Evolutionary conservation across 1,140 invertebrate genomes (phyloP).

Genomic region (Rhagoletis zephyria): DNA sequence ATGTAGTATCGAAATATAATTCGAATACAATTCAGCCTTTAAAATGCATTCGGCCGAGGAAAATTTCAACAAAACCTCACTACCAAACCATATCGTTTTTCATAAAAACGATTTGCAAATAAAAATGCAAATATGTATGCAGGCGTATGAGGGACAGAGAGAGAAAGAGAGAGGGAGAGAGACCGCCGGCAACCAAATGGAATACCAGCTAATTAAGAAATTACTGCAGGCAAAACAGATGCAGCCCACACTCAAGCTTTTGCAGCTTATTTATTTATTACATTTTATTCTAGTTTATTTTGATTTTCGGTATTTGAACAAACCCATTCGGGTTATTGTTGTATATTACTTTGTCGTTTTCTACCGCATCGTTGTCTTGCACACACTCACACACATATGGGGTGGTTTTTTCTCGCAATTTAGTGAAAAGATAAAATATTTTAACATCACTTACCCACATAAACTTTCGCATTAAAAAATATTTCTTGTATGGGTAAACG

Average conservation of each 20-base stretch:
- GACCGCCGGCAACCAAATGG: background rate
- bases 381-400: background rate
- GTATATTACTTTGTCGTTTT: background rate
- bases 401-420: background rate
- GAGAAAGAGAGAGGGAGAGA: no score
- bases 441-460: background rate
- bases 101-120: background rate
- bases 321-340: background rate
- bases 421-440: no score
- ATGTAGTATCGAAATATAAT: no score
- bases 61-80: no score
- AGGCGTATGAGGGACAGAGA: no score
- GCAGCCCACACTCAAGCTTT: background rate
- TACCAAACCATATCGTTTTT: background rate
- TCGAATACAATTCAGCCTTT: no score
- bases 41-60: no score
- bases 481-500: background rate
- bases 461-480: conserved; percentile 30
- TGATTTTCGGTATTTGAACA: background rate
- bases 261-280: background rate
- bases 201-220: conserved; percentile 70
- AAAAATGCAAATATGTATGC: background rate
- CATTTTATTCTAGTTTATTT: background rate
- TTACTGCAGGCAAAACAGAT: conserved; percentile 65
- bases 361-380: background rate